Evolutionary conservation across 2,888 invertebrate genomes (phyloP), one percentile per base, ranked within the genome.

Genomic region (Aleiodes leptofemur): DNA sequence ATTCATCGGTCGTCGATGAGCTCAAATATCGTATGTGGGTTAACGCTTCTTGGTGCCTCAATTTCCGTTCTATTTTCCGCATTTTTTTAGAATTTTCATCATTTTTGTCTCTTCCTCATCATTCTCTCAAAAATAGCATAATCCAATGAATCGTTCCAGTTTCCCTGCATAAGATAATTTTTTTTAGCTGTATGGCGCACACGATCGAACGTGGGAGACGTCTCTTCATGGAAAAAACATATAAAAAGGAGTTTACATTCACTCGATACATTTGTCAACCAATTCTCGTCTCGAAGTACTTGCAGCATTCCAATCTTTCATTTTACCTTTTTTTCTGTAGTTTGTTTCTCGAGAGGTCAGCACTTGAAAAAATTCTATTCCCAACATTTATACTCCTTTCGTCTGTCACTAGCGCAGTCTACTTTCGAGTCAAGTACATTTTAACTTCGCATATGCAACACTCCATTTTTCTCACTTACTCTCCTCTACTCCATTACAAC

Each of bases 331-430:
- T 59, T 61, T 14, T 61, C 9, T 23, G 8, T 34, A 31, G 1
- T 57, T 29, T 34, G 43, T 43, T 38, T 64, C 64, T 48, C 13
- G 43, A 48, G 64, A 48, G 64, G 43, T 43, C 43, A 43, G 43
- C 64, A 64, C 64, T 64, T 48, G 43, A 64, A 48, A 43, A 64
- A 64, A 64, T 64, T 64, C 43, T 64, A 64, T 64, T 64, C 48
- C 16, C 64, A 64, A 64, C 64, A 48, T 64, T 64, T 16, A 64
- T 64, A 9, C 64, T 64, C 48, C 64, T 64, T 64, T 64, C 48
- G 34, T 43, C 64, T 48, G 64, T 64, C 64, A 64, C 64, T 23
- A 48, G 38, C 14, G n/a, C 64, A 64, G 64, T 64, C 64, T 48
- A 64, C 64, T 64, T 64, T 64, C 64, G 9, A 64, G 48, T 64